Conservation (phyloP, 2,113 vertebrate genomes). For the Calypte anna region DNA sequence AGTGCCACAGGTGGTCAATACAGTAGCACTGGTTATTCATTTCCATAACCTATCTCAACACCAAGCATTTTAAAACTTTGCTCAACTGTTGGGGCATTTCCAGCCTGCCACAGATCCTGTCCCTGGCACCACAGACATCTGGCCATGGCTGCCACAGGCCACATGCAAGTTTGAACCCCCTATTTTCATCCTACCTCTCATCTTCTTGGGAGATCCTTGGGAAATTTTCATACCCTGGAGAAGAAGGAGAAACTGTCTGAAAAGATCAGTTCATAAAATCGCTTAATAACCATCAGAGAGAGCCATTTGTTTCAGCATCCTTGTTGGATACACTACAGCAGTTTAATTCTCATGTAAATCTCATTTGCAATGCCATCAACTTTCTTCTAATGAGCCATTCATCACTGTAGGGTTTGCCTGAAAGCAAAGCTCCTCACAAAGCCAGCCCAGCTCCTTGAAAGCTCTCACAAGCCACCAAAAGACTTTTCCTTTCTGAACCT, state of each 20-base stretch:
- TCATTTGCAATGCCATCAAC: constrained; percentile 15
- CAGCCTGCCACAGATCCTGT: constrained; percentile 7
- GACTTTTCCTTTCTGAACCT: not conserved
- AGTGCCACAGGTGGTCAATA: not conserved
- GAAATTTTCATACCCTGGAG: not conserved
- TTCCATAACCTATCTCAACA: constrained; percentile 45
- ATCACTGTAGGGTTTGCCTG: constrained; percentile 26
- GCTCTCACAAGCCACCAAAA: not conserved
- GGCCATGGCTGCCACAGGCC: not conserved
- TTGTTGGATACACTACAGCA: constrained; percentile 34
- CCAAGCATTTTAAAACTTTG: not conserved
- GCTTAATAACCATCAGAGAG: constrained; percentile 29
- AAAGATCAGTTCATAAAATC: constrained; percentile 60
- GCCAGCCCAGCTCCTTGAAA: constrained; percentile 3
- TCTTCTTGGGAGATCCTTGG: not conserved
- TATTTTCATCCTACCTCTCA: not conserved
- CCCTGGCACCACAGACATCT: not conserved
- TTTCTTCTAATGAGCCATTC: constrained; percentile 56
- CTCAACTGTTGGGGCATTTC: constrained; percentile 24
- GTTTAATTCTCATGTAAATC: constrained; percentile 69
- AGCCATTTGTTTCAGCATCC: constrained; percentile 36
- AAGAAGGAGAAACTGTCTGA: not conserved
- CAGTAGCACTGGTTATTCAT: constrained; percentile 22
- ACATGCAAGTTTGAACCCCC: not conserved
- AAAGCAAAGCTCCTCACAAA: not conserved